Base-by-base conservation (phyloP, 2,113 vertebrate species). In the Tympanuchus pallidicinctus region DNA sequence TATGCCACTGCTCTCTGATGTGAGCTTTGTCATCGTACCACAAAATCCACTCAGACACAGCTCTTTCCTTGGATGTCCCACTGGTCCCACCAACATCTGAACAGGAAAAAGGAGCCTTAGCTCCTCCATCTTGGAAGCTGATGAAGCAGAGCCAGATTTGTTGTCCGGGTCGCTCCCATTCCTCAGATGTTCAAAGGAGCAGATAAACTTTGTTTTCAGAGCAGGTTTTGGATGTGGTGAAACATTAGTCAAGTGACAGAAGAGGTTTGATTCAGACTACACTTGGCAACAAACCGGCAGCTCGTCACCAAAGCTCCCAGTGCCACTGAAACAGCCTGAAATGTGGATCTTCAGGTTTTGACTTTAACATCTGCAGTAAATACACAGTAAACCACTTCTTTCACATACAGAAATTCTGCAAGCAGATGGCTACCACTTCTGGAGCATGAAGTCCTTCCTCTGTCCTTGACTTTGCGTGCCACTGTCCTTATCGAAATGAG, bases 281-380 rank as follows among this genome's bases (percentile, higher is more conserved):
- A 50, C 28, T 52, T 22, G 40, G 54, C 42, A 82, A 18, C 28
- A 73, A n/a, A 76, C 69, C 59, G 17, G 17, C 71, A 86, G 63
- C 47, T 43, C 52, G 52, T 10, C 27, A 9, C 27, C 38, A 25
- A 82, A 80, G 77, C 13, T 52, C 0, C 0, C 0, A 0, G 11
- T 13, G 20, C 8, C 43, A 32, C 18, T 30, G 3, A 28, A 30
- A 32, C 0, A 1, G 13, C 40, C 42, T 2, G 2, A 67, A 73
- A 50, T 16, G 6, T 27, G 45, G 4, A 34, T 60, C 42, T 88
- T 69, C 32, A 80, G 36, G 64, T 13, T 86, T 71, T 56, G 30
- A 13, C 24, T 67, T 28, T 11, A 56, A 48, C 40, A 59, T 83
- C 76, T 86, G 47, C 7, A 1, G n/a, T 6, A 48, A 82, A 73